These are phyloP conservation scores for Sitta carolinensis DNA, from an alignment of 2,797 vertebrate genomes.

Conservation along the genomic window DNA sequence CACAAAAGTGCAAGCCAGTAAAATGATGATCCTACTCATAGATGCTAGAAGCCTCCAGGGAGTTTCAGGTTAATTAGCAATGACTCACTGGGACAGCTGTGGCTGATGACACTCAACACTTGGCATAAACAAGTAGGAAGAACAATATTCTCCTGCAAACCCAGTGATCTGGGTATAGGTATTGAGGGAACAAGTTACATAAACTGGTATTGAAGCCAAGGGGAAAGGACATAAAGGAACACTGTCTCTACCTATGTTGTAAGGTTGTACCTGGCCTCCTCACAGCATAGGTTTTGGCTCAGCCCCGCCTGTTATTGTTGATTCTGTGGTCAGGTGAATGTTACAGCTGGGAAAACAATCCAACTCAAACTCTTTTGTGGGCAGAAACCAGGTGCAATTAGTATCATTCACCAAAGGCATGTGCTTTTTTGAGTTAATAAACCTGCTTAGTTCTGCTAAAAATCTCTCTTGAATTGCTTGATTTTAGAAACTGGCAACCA, in stretches of 20 bases:
- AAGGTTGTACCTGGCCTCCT: background rate
- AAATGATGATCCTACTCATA: background rate
- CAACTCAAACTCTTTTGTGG: background rate
- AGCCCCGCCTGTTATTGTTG: background rate
- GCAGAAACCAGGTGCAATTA: background rate
- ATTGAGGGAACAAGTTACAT: background rate
- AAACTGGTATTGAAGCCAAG: background rate
- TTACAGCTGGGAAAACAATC: background rate
- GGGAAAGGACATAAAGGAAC: background rate
- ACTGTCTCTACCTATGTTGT: background rate
- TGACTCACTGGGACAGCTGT: conserved; percentile 17
- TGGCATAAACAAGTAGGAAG: background rate
- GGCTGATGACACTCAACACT: background rate
- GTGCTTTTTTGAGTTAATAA: background rate
- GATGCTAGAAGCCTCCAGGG: background rate
- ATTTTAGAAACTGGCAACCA: background rate
- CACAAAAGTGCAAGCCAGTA: background rate
- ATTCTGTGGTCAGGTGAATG: background rate
- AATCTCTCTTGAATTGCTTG: background rate
- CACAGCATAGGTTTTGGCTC: background rate
- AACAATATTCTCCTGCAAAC: background rate
- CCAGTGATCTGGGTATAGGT: background rate
- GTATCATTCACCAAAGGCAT: background rate
- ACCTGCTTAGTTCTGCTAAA: background rate
- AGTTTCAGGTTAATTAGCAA: conserved; percentile 20